Evolutionary conservation across 1,140 invertebrate genomes (phyloP), one percentile per base, ranked within the genome.

Genomic region (Drosophila albomicans): DNA sequence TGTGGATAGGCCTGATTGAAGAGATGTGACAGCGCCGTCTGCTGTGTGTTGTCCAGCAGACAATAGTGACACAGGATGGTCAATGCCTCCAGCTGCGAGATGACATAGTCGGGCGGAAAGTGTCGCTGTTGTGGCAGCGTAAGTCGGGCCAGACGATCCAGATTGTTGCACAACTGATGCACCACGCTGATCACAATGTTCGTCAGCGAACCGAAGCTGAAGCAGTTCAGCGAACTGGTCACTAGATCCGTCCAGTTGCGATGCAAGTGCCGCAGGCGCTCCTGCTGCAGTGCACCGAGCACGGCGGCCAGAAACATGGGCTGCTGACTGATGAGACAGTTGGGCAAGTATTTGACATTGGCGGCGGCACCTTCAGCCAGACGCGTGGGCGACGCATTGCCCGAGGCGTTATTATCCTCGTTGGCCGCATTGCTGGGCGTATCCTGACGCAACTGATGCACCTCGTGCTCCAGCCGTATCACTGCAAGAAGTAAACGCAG

Each of bases 1-100:
- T 94, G 94, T 43, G 93, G 92, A 75, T 93, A 93, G 16, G 86
- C 92, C 75, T 95, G 95, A 82, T 95, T 95, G 16, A 95, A 94
- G 5, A 94, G 92, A 86, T 94, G 93, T n/a, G 94, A 94, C 2
- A 95, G 93, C 1, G 94, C 93, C 6, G 94, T 94, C 82, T 95
- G 94, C 72, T 94, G 94, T 5, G 94, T 94, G 49, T 94, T 94
- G 91, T 98, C 97, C 73, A 98, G 93, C 11, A 98, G 93, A 80
- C 97, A 98, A 92, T 97, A 98, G 92, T 98, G 97, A 79, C 96
- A 95, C 5, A 98, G 93, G 41, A 97, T 96, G 1, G 97, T 97
- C 59, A 98, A 91, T 0, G 96, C 96, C 93, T 98, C 97, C 63
- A 98, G 91, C 89, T 97, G 94, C 0, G 95, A 96, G 1, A 97